phyloP scores from a whole-genome alignment of 1,140 invertebrate genomes.

The Apocrypta bakeri region DNA sequence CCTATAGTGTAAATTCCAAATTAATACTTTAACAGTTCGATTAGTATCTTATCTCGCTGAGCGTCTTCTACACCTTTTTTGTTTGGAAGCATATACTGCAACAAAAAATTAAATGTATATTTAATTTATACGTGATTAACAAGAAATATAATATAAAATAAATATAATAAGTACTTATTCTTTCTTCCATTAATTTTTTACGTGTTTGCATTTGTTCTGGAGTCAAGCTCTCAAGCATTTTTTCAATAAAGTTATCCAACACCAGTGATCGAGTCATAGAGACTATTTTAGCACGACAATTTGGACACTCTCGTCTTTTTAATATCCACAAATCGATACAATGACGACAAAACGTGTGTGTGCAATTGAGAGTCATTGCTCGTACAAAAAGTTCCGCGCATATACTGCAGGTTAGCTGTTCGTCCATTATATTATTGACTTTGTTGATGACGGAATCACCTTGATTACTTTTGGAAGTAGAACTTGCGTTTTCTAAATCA shows the following conservation, averaged over 20 bases:
- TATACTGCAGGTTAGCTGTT: conserved; percentile 85
- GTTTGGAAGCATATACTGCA: background rate
- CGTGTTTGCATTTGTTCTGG: conserved; percentile 73
- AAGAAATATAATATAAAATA: background rate
- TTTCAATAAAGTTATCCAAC: conserved; percentile 79
- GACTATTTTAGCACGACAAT: conserved; percentile 77
- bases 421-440: conserved; percentile 81
- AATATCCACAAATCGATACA: conserved; percentile 85
- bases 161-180: conserved; percentile 72
- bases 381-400: conserved; percentile 86
- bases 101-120: background rate
- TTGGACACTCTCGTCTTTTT: conserved; percentile 83
- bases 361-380: conserved; percentile 83
- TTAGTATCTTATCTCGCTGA: background rate
- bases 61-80: background rate
- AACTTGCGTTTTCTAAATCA: conserved; percentile 48
- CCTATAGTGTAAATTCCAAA: background rate
- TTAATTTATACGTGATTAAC: conserved; percentile 7
- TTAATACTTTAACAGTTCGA: background rate
- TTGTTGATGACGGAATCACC: conserved; percentile 74
- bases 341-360: conserved; percentile 85
- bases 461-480: conserved; percentile 52
- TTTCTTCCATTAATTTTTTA: conserved; percentile 72
- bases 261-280: conserved; percentile 76
- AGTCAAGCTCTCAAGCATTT: conserved; percentile 78